These are phyloP conservation scores for Drosophila sproati DNA, from an alignment of 1,140 invertebrate species.

Conservation along the genomic window DNA sequence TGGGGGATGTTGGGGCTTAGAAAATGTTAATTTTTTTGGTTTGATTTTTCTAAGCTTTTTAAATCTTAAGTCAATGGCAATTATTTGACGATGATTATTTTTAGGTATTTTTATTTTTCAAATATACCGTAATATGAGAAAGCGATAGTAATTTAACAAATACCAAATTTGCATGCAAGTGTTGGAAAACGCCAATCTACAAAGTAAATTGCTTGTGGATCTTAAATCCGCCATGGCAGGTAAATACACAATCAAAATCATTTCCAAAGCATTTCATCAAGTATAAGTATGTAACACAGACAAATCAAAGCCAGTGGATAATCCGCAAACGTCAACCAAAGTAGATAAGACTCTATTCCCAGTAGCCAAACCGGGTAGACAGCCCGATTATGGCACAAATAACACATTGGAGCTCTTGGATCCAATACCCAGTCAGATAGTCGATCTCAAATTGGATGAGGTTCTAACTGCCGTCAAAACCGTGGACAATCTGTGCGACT, in stretches of 20 bases:
- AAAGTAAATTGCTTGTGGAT: no score
- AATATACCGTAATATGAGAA: not conserved
- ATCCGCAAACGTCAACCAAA: slow-evolving; percentile 30
- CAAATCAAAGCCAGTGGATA: slow-evolving; percentile 13
- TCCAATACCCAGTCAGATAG: slow-evolving; percentile 71
- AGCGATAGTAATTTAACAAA: not conserved
- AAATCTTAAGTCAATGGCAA: not conserved
- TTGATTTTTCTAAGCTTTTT: not conserved
- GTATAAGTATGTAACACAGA: slow-evolving; percentile 20
- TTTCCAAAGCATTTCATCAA: slow-evolving; percentile 18
- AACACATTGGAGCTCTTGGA: slow-evolving; percentile 78
- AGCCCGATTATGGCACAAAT: slow-evolving; percentile 75
- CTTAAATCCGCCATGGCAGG: slow-evolving; percentile 45
- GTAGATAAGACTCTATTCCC: slow-evolving; percentile 60
- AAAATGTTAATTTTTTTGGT: no score
- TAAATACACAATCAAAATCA: slow-evolving; percentile 4
- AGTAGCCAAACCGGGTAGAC: slow-evolving; percentile 58
- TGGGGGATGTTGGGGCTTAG: no score
- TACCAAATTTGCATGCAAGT: not conserved
- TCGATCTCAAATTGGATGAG: slow-evolving; percentile 77
- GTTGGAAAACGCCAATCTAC: not conserved
- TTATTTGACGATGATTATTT: not conserved
- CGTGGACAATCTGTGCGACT: slow-evolving; percentile 78
- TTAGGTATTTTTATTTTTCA: not conserved
- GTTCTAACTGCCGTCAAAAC: slow-evolving; percentile 78